Percentiles rank a stretch among this genome's conserved stretches.
Conservation (phyloP, 2,797 vertebrate genomes). For the Setipinna tenuifilis region DNA sequence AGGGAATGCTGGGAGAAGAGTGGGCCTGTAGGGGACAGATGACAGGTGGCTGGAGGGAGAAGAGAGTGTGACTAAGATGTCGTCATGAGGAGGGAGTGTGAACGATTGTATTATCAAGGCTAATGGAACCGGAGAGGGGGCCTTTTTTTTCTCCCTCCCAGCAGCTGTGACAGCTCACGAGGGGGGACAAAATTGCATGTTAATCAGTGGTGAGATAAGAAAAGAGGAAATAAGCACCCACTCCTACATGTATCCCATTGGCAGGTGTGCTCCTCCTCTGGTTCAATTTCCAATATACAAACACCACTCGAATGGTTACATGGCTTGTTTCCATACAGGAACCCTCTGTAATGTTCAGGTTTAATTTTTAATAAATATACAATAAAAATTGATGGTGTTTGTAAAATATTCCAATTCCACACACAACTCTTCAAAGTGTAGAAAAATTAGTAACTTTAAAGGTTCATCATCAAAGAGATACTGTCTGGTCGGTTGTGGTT, state of each 20-base stretch:
- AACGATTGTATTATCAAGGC: neutral
- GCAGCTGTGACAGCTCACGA: neutral
- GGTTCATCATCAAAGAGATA: neutral
- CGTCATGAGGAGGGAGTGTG: neutral
- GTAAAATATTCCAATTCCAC: neutral
- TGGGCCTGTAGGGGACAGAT: neutral
- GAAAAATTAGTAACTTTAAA: neutral
- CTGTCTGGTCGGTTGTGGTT: neutral
- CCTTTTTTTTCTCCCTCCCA: neutral
- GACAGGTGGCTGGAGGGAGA: neutral
- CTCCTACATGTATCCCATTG: neutral
- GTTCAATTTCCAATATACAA: neutral
- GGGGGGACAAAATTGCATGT: neutral
- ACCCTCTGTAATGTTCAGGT: neutral
- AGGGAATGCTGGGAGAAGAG: neutral
- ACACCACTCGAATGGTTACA: neutral
- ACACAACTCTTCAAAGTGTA: neutral
- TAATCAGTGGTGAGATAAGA: neutral
- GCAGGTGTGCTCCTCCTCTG: neutral
- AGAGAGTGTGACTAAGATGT: neutral
- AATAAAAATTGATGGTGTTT: neutral
- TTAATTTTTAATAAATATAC: too few species aligned
- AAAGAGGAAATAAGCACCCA: neutral
- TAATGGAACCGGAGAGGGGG: neutral
- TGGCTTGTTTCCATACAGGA: neutral